Percentiles rank a stretch among this genome's conserved stretches.
phyloP scores from a whole-genome alignment of 2,888 invertebrate species.

The Caenorhabditis virilis region DNA sequence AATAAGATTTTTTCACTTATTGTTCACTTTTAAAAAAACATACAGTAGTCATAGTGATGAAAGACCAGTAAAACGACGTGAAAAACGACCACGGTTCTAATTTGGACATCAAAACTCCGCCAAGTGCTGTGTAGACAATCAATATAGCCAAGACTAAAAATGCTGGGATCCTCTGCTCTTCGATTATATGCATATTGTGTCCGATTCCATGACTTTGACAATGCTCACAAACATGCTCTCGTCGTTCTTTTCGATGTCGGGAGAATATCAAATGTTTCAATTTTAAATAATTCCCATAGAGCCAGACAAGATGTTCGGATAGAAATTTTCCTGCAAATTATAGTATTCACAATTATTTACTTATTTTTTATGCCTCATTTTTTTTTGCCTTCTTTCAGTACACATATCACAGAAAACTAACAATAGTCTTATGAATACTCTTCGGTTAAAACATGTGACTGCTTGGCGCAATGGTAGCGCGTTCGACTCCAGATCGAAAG shows the following conservation, averaged over 20 bases:
- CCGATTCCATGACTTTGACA: conserved; percentile 62
- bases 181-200: conserved; percentile 61
- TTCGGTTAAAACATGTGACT: no score
- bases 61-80: conserved; percentile 69
- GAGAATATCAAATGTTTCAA: conserved; percentile 51
- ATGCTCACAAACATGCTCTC: conserved; percentile 65
- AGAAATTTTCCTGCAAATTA: conserved; percentile 65
- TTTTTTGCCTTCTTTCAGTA: no score
- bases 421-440: no score
- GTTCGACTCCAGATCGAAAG: conserved; percentile 55
- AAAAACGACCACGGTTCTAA: conserved; percentile 68
- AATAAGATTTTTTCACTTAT: background rate
- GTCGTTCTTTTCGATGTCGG: conserved; percentile 33
- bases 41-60: conserved; percentile 69
- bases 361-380: background rate
- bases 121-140: conserved; percentile 67
- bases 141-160: conserved; percentile 66
- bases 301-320: conserved; percentile 67
- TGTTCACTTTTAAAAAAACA: background rate
- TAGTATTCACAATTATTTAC: background rate
- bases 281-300: conserved; percentile 65
- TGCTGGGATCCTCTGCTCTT: conserved; percentile 66
- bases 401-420: no score
- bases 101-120: conserved; percentile 67
- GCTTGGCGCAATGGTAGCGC: conserved; percentile 60